These are phyloP conservation scores for Sarcoramphus papa DNA, from an alignment of 2,797 vertebrate species.

Conservation along the genomic window DNA sequence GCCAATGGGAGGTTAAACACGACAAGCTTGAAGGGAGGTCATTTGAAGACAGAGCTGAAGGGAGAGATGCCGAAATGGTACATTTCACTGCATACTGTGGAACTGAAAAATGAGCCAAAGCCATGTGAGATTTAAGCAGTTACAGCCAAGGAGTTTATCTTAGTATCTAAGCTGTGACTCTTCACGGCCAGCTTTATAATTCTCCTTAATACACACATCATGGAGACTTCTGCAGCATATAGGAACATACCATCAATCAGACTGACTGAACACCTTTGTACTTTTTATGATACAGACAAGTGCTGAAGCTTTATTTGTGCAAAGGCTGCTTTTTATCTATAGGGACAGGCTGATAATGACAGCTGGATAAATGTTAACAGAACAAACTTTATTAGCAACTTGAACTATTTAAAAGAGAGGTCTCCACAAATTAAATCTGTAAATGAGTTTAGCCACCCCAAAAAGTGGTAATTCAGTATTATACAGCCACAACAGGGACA, in stretches of 20 bases:
- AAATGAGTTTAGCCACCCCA: conserved; percentile 11
- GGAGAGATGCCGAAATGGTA: neutral
- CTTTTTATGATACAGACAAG: conserved; percentile 16
- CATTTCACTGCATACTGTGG: neutral
- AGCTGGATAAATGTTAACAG: conserved; percentile 36
- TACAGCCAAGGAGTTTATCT: conserved; percentile 33
- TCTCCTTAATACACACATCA: neutral
- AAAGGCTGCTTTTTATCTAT: conserved; percentile 51
- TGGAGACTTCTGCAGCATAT: neutral
- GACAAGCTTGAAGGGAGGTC: neutral
- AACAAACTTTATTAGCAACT: conserved; percentile 30
- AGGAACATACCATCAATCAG: neutral
- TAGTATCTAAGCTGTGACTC: neutral
- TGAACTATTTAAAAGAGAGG: neutral
- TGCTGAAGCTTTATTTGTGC: conserved; percentile 54
- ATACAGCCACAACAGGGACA: conserved; percentile 36
- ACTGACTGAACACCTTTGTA: neutral
- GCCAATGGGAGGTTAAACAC: conserved; percentile 31
- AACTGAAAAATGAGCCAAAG: conserved; percentile 12
- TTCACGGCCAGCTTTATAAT: conserved; percentile 26
- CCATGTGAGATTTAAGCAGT: conserved; percentile 30
- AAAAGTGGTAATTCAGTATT: neutral
- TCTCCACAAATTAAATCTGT: conserved; percentile 24
- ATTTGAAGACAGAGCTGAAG: conserved; percentile 9
- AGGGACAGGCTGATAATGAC: conserved; percentile 12